phyloP scores from a whole-genome alignment of 1,140 invertebrate genomes.

The Zaprionus inermis region DNA sequence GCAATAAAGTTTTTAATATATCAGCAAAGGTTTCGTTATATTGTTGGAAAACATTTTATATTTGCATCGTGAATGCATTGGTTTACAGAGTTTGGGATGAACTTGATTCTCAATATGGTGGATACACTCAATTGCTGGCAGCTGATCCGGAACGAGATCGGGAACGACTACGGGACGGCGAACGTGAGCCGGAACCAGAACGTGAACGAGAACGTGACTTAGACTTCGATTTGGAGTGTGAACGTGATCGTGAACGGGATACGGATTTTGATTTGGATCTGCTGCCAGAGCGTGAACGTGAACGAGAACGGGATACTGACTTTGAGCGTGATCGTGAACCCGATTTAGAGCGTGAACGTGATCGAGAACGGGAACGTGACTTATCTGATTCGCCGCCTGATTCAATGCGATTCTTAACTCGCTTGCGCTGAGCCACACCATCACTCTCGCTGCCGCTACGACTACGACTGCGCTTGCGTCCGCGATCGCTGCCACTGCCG shows the following conservation, averaged over 20 bases:
- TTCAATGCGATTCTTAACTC: constrained; percentile 83
- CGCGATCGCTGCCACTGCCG: constrained; percentile 83
- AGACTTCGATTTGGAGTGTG: constrained; percentile 45
- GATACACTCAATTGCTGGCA: constrained; percentile 33
- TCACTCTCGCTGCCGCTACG: constrained; percentile 73
- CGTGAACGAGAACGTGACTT: constrained; percentile 39
- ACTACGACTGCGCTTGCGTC: constrained; percentile 56
- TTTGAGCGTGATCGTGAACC: constrained; percentile 66
- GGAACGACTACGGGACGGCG: constrained; percentile 52
- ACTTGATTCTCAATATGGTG: not conserved
- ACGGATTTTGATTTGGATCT: constrained; percentile 69
- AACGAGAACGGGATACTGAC: constrained; percentile 75
- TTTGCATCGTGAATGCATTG: constrained; percentile 9
- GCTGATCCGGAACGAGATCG: constrained; percentile 44
- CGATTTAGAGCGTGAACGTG: constrained; percentile 82
- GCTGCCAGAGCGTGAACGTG: constrained; percentile 66
- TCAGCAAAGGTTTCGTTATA: not conserved
- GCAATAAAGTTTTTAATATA: not conserved
- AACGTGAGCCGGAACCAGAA: constrained; percentile 56
- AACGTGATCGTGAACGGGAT: constrained; percentile 73
- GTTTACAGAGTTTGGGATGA: not conserved
- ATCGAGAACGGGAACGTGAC: constrained; percentile 77
- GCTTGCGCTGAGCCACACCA: constrained; percentile 48
- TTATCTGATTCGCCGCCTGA: constrained; percentile 80
- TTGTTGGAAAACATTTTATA: constrained; percentile 16